Evolutionary conservation across 2,113 vertebrate species (phyloP), one percentile per base, ranked within the genome.

Genomic region (Oostethus manadensis): DNA sequence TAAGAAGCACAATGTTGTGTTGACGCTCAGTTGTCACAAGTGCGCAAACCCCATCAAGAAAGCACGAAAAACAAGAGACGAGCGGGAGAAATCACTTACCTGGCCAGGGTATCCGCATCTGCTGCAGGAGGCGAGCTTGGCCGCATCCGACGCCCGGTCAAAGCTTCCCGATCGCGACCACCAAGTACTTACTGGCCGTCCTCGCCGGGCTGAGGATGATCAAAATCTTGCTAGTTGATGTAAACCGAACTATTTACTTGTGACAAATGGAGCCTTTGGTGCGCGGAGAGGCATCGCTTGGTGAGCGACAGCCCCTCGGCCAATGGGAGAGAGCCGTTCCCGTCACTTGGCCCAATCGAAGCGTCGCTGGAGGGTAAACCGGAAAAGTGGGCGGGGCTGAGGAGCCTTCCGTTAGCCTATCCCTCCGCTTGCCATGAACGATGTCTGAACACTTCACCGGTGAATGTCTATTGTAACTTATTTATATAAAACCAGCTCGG

Each of bases 251-350:
- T 89, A 84, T 85, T 88, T 88, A 87, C 86, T 87, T 88, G 62
- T 84, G 81, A 86, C 88, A 87, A 88, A 87, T 86, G 86, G 86
- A 82, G 86, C 84, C 87, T 87, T 84, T 84, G 89, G 87, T 85
- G 82, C 78, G 85, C 82, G 82, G 86, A 85, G 85, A 80, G 78
- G 87, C 78, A 73, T 54, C 69, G 74, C 59, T 43, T 44, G 23
- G 48, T 83, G 87, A 89, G 20, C 58, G 90, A 87, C 80, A 18
- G 20, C 3, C 0, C 11, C 10, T 14, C 14, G 26, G 8, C 89
- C 87, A 90, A 91, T 89, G 46, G 49, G 57, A 68, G 50, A 8
- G 20, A 10, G 51, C 60, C 0, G 21, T 62, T 7, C 9, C 44
- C 45, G 33, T 10, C 9, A 6, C 26, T 1, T 42, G 17, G 15